Conservation (phyloP, 2,888 invertebrate species). For the Drosophila anceps region DNA sequence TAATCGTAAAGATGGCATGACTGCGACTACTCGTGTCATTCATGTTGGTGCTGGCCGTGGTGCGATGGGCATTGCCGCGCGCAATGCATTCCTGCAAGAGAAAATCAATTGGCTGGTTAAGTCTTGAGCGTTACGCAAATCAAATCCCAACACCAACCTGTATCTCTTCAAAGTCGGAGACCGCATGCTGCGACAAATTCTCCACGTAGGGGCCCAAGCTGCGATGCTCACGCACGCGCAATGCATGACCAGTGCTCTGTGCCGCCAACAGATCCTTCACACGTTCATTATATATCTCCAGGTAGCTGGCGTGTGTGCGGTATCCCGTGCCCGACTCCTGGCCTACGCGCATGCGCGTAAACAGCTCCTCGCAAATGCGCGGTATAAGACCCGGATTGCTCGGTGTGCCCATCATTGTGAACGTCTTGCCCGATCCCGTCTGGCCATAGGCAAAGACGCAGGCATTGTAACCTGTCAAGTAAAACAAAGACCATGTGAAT, state of each 20-base stretch:
- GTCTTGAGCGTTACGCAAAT: background rate
- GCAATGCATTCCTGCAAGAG: slow-evolving; percentile 90
- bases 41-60: slow-evolving; percentile 96
- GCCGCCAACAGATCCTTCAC: slow-evolving; percentile 90
- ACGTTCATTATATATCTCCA: slow-evolving; percentile 94
- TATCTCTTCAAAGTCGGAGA: slow-evolving; percentile 94
- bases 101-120: background rate
- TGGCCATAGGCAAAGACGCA: slow-evolving; percentile 97
- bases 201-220: slow-evolving; percentile 94
- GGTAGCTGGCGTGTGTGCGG: slow-evolving; percentile 93
- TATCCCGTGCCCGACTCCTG: slow-evolving; percentile 93
- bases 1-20: slow-evolving; percentile 96
- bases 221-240: slow-evolving; percentile 92
- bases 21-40: slow-evolving; percentile 96
- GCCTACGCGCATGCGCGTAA: slow-evolving; percentile 92
- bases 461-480: slow-evolving; percentile 89
- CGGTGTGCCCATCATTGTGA: slow-evolving; percentile 95
- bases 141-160: slow-evolving; percentile 87
- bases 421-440: slow-evolving; percentile 96
- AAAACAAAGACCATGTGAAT: slow-evolving; percentile 21
- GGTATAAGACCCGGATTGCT: slow-evolving; percentile 94
- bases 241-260: slow-evolving; percentile 88
- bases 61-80: slow-evolving; percentile 92
- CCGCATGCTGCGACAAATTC: slow-evolving; percentile 93
- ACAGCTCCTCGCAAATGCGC: slow-evolving; percentile 93